Base-by-base conservation (phyloP, 2,113 vertebrate species). In the Pangasianodon hypophthalmus region DNA sequence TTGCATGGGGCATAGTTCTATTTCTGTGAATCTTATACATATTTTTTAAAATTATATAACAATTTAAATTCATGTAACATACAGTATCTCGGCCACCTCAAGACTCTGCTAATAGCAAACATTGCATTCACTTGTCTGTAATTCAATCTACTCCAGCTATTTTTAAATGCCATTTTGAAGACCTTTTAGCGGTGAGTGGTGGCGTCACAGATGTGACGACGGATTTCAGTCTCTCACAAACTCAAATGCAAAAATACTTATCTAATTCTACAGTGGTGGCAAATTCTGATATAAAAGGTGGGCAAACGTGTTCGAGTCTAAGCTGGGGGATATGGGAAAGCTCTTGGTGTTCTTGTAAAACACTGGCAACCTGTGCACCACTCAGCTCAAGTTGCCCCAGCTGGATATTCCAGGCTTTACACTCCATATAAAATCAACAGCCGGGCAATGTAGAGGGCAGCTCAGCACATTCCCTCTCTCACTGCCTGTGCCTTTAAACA, bases 111-210 rank as follows among this genome's bases (percentile, higher is more conserved):
- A 94, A 95, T 92, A 90, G 93, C 91, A 94, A 95, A 95, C 93
- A 94, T 94, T 94, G 91, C 94, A 94, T 95, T 89, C 90, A 94
- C 88, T 90, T 93, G 92, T 88, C 94, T 94, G 96, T 96, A 96
- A 96, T 92, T 93, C 54, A 95, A 96, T 93, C 95, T 91, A 60
- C 92, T 88, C 88, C 58, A 64, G 93, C 95, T 96, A 96, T 96
- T 96, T 96, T 94, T 96, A 95, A 95, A 94, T 92, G 69, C 88
- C 92, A 92, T 94, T 94, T 95, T 89, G 87, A 95, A 96, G 95
- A 95, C 95, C 95, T 96, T 96, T 96, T 92, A 94, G 94, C 41
- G 84, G 92, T 90, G 26, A 91, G 92, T 91, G 88, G 91, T 91
- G 91, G 92, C 92, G 91, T 95, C 94, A 95, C 73, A 32, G 89